phyloP scores from a whole-genome alignment of 1,140 invertebrate genomes.

The Bombus waltoni region DNA sequence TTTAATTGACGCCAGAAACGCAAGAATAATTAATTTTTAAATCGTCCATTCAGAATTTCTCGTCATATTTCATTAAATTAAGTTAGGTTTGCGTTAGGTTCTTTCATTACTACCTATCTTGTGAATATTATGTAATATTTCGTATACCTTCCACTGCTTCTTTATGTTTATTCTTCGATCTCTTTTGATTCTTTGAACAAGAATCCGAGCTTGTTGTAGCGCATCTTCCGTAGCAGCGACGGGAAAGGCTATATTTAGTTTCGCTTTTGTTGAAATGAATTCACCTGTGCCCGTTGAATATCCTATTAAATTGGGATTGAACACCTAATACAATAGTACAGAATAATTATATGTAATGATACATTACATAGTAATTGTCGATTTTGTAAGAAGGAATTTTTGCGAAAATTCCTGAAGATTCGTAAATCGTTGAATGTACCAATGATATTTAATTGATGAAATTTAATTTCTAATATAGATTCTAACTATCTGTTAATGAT shows the following conservation, averaged over 20 bases:
- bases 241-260: constrained; percentile 88
- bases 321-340: constrained; percentile 77
- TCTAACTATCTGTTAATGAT: no score
- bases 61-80: background rate
- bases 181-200: constrained; percentile 88
- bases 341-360: background rate
- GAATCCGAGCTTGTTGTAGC: constrained; percentile 85
- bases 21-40: no score
- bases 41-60: no score
- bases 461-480: no score
- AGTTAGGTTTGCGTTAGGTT: background rate
- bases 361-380: no score
- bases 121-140: background rate
- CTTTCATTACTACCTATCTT: no score
- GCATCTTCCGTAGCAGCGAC: constrained; percentile 89
- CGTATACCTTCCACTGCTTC: constrained; percentile 89
- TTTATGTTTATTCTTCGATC: constrained; percentile 86
- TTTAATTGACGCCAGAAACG: no score
- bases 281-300: constrained; percentile 88
- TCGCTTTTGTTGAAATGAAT: constrained; percentile 86
- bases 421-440: no score
- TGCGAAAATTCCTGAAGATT: no score
- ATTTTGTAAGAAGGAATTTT: no score
- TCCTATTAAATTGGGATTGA: constrained; percentile 86
- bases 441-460: no score